Conservation (phyloP, 2,888 invertebrate species). For the Thymelicus acteon region DNA sequence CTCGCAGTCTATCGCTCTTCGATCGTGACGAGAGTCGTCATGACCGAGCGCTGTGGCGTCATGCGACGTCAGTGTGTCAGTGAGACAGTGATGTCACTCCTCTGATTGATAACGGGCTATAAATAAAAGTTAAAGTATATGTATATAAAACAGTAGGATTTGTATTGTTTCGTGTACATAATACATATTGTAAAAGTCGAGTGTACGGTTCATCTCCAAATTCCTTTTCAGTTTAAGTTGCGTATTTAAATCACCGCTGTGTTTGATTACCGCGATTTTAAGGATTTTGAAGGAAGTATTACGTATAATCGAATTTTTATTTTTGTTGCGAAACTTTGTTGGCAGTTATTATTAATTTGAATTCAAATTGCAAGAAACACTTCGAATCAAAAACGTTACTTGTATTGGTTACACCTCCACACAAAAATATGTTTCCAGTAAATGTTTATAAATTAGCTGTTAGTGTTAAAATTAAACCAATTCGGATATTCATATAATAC, state of each 20-base stretch:
- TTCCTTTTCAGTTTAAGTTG: background rate
- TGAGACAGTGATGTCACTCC: background rate
- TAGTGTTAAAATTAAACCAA: background rate
- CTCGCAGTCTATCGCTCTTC: background rate
- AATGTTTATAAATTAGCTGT: background rate
- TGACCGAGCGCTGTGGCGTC: too few species aligned
- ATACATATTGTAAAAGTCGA: background rate
- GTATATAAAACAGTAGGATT: constrained; percentile 1
- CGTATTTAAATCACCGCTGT: background rate
- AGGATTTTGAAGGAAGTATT: background rate
- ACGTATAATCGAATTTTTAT: background rate
- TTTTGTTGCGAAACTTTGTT: too few species aligned
- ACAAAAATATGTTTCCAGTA: background rate
- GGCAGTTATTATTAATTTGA: too few species aligned
- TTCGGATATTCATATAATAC: background rate
- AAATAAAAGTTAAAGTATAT: background rate
- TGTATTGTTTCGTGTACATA: background rate
- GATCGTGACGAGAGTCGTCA: too few species aligned
- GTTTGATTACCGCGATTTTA: background rate
- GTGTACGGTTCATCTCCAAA: background rate
- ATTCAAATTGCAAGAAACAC: too few species aligned
- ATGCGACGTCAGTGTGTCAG: background rate
- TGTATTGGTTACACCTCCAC: background rate
- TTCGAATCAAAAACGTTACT: too few species aligned
- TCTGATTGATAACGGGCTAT: background rate